A percentile compares a stretch with the other conserved stretches of the same genome.
Evolutionary conservation across 2,797 vertebrate species (phyloP).

Genomic region (Sebastes matsubarae): DNA sequence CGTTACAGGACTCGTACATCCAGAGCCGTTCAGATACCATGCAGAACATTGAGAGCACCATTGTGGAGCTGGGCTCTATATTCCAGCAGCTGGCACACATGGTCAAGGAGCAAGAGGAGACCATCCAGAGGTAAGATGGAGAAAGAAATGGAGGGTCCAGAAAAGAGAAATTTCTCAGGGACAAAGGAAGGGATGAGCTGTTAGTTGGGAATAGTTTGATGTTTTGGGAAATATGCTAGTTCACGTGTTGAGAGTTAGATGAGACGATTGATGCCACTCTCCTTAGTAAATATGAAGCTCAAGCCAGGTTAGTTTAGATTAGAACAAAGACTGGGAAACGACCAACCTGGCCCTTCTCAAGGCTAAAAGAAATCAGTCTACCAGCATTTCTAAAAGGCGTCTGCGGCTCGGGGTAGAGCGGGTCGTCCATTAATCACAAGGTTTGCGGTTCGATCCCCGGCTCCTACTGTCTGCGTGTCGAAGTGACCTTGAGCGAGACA

Average conservation of each 20-base stretch:
- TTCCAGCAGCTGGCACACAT: slow-evolving; percentile 96
- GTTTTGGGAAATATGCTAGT: background rate
- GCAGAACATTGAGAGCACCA: slow-evolving; percentile 96
- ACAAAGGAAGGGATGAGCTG: background rate
- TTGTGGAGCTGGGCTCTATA: slow-evolving; percentile 95
- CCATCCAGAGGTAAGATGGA: slow-evolving; percentile 87
- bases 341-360: background rate
- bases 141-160: background rate
- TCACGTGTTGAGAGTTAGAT: background rate
- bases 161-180: background rate
- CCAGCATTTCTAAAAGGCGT: too few species aligned
- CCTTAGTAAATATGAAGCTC: background rate
- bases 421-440: too few species aligned
- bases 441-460: too few species aligned
- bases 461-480: background rate
- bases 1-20: slow-evolving; percentile 90
- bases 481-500: background rate
- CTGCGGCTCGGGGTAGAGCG: too few species aligned
- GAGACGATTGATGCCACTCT: background rate
- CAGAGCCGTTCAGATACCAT: slow-evolving; percentile 94
- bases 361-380: background rate
- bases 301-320: background rate
- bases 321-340: background rate
- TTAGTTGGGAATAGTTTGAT: background rate
- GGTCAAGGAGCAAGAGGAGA: slow-evolving; percentile 96